Evolutionary conservation across 2,888 invertebrate species (phyloP).

Genomic region (Temnothorax rugatulus): DNA sequence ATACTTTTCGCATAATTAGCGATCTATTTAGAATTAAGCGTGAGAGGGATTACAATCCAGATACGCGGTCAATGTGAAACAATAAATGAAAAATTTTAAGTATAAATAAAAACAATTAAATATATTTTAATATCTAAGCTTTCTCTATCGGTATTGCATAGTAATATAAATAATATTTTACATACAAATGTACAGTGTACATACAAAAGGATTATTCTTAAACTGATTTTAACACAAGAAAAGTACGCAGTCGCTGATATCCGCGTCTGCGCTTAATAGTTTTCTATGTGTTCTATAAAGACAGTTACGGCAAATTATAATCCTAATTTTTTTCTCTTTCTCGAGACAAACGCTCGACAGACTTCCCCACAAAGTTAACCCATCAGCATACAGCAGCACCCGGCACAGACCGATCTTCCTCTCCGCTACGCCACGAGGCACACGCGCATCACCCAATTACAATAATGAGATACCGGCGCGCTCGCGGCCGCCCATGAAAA

Average conservation of each 20-base stretch:
- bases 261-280: conserved; percentile 1
- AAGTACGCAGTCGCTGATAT: neutral
- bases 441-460: conserved; percentile 70
- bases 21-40: conserved; percentile 11
- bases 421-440: conserved; percentile 48
- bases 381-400: conserved; percentile 45
- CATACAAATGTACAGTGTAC: neutral
- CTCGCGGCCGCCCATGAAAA: conserved; percentile 58
- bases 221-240: neutral
- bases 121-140: neutral
- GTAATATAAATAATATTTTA: neutral
- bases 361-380: conserved; percentile 28
- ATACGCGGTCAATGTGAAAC: neutral
- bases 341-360: neutral
- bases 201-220: neutral
- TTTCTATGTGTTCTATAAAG: neutral
- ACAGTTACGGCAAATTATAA: conserved; percentile 27
- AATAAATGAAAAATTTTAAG: neutral
- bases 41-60: neutral
- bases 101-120: neutral
- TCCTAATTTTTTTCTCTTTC: neutral
- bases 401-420: conserved; percentile 36
- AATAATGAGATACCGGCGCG: conserved; percentile 68
- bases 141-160: neutral
- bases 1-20: neutral